These are phyloP conservation scores for Galagoides demidoff DNA, from an alignment of 2,797 vertebrate species.

Conservation along the genomic window DNA sequence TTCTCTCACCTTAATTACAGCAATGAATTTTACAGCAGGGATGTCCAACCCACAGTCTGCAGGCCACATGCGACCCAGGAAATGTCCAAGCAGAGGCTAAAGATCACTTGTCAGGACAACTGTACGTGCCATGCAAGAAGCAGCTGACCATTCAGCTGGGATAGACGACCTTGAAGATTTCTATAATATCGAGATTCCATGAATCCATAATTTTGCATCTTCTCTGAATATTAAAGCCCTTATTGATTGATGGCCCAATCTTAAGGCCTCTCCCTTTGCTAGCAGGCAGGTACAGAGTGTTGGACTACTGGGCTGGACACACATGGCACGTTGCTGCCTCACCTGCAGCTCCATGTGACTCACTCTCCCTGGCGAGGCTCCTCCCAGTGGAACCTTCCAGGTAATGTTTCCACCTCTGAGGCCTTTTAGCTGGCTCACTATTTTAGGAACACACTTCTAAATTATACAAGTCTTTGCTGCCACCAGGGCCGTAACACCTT, in stretches of 20 bases:
- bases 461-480: conserved; percentile 68
- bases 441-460: conserved; percentile 69
- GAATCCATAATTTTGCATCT: neutral
- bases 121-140: neutral
- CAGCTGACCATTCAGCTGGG: neutral
- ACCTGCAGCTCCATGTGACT: neutral
- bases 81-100: neutral
- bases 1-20: neutral
- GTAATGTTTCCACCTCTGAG: conserved; percentile 55
- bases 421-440: conserved; percentile 60
- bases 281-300: neutral
- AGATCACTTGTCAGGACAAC: neutral
- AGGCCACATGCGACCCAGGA: neutral
- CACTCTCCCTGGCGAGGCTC: conserved; percentile 14
- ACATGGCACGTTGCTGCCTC: neutral
- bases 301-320: neutral
- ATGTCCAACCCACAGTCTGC: no score
- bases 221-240: neutral
- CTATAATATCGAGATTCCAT: neutral
- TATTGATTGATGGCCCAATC: neutral
- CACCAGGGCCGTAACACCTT: conserved; percentile 17
- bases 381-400: conserved; percentile 11
- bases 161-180: neutral
- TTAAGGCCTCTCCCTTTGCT: neutral
- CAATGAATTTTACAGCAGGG: neutral